Evolutionary conservation across 30 jellyfish, hydroid and myxozoan genomes (phyloP), one percentile per base, ranked within the genome.

Genomic region (Sanderia malayensis): DNA sequence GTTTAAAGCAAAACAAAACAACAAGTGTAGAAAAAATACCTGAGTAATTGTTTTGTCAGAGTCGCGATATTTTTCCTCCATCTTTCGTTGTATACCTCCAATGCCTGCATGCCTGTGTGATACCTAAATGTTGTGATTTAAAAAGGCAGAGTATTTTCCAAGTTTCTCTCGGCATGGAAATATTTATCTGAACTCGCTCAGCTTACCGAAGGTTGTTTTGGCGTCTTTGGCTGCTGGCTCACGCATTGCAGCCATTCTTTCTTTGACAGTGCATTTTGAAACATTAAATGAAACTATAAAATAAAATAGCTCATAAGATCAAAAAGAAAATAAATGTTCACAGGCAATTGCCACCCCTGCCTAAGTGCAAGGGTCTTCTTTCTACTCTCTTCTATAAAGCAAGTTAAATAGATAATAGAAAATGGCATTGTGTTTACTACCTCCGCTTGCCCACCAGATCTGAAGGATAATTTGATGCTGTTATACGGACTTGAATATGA

Each of bases 31-130:
- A 18, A 31, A 73, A 0, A 6, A 1, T 30, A 81, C 93, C 93
- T 80, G 60, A 44, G 58, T 82, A 20, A 88, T 82, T 10, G 86
- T 67, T 70, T 88, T 83, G 71, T 88, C 97, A 15, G 92, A 69
- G 24, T 80, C 86, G 27, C 84, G 45, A 53, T 88, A 80, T 58
- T 88, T 88, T 61, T 88, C 97, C 58, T 88, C 89, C 95, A 88
- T 88, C 71, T 88, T 88, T 27, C 97, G 82, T 44, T 88, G 87
- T 58, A 88, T 88, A 20, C 97, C 97, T 4, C 94, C 97, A 33
- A 88, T 88, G 11, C 97, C 97, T 17, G 87, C 97, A 88, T 88
- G 97, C 21, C 94, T 75, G 30, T 74, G 87, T 1, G 87, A 75
- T 26, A 74, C 67, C 94, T 80, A 15, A 44, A 27, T n/a, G n/a